phyloP scores from a whole-genome alignment of 2,888 invertebrate genomes.

The Lasioglossum malachurum region DNA sequence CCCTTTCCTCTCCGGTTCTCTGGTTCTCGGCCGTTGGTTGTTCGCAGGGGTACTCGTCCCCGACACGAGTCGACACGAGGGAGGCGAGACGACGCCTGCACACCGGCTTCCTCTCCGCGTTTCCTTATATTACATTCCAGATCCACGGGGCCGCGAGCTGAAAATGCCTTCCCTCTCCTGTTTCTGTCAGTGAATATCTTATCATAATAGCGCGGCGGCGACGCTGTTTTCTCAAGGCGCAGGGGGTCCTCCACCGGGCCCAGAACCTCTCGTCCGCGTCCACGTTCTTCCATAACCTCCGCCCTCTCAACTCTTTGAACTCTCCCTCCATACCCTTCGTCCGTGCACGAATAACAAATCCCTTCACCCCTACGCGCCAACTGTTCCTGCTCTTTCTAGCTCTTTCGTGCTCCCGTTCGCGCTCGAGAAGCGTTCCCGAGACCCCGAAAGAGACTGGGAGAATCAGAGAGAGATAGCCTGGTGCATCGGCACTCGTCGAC shows the following conservation, averaged over 20 bases:
- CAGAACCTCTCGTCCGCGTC: slow-evolving; percentile 11
- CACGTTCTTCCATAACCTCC: slow-evolving; percentile 1
- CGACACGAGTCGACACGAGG: slow-evolving; percentile 13
- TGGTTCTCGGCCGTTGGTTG: slow-evolving; percentile 6
- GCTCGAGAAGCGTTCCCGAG: background rate
- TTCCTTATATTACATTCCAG: slow-evolving; percentile 82
- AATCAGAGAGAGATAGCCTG: background rate
- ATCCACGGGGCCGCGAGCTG: slow-evolving; percentile 75
- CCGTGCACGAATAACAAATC: slow-evolving; percentile 25
- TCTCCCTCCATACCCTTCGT: background rate
- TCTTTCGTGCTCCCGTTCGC: background rate
- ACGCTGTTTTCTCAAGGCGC: slow-evolving; percentile 35
- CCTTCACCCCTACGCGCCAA: background rate
- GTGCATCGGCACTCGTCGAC: slow-evolving; percentile 44
- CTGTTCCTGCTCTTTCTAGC: background rate
- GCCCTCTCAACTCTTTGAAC: background rate
- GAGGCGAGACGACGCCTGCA: slow-evolving; percentile 31
- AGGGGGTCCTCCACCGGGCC: slow-evolving; percentile 36
- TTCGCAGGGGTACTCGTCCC: slow-evolving; percentile 53
- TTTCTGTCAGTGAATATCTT: slow-evolving; percentile 83
- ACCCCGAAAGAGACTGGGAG: background rate
- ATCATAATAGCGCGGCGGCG: slow-evolving; percentile 77
- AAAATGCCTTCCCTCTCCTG: slow-evolving; percentile 79
- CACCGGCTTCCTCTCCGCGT: slow-evolving; percentile 77
- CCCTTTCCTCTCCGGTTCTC: slow-evolving; percentile 12